A percentile compares a stretch with the other conserved stretches of the same genome.
Evolutionary conservation across 2,888 invertebrate genomes (phyloP).

Genomic region (Ametastegia equiseti): DNA sequence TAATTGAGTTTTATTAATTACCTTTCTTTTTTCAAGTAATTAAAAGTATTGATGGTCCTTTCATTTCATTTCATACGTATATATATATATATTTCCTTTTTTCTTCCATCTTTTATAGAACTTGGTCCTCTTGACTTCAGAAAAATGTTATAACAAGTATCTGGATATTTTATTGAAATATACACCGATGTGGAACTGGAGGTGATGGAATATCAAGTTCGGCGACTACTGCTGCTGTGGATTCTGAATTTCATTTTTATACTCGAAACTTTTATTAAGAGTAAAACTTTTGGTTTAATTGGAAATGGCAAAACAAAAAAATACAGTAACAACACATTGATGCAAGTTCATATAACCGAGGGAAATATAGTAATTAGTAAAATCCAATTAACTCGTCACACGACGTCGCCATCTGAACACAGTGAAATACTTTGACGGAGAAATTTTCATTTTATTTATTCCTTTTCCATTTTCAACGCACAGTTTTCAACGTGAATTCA

Average conservation of each 20-base stretch:
- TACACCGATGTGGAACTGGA: not conserved
- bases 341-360: not conserved
- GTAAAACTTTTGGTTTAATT: not conserved
- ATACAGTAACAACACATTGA: not conserved
- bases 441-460: not conserved
- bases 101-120: no score
- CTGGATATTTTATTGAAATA: not conserved
- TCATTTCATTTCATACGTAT: not conserved
- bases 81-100: not conserved
- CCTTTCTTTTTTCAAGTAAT: not conserved
- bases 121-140: not conserved
- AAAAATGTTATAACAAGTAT: not conserved
- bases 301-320: not conserved
- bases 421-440: not conserved
- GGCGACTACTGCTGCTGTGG: no score
- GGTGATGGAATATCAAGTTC: not conserved
- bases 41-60: constrained; percentile 11
- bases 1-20: constrained; percentile 35
- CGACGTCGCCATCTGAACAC: not conserved
- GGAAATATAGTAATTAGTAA: constrained; percentile 22
- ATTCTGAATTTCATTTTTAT: not conserved
- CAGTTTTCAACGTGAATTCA: not conserved
- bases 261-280: not conserved
- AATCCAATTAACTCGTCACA: constrained; percentile 28
- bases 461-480: not conserved